These are phyloP conservation scores for Myanophis thanlyinensis DNA, from an alignment of 2,113 vertebrate genomes.

Conservation along the genomic window DNA sequence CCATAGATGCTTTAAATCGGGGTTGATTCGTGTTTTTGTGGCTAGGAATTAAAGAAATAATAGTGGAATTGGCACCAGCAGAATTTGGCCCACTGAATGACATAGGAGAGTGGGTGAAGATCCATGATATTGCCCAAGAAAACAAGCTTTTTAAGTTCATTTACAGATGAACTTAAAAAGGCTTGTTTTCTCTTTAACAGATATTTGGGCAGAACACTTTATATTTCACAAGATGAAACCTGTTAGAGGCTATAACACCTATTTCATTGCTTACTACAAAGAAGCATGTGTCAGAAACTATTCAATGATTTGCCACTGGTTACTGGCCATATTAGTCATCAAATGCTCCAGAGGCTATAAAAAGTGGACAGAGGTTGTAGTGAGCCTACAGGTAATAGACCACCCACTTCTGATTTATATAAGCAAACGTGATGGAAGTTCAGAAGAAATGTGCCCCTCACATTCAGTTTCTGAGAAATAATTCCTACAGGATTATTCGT, in stretches of 20 bases:
- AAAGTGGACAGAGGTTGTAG: not conserved
- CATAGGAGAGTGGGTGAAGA: not conserved
- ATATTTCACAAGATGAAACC: not conserved
- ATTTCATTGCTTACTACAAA: not conserved
- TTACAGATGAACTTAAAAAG: too few species aligned
- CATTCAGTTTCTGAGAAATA: too few species aligned
- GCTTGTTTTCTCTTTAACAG: not conserved
- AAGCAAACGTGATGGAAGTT: not conserved
- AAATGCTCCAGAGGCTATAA: not conserved
- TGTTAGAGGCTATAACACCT: not conserved
- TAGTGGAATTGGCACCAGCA: not conserved
- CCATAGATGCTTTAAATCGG: not conserved
- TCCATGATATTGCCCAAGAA: not conserved
- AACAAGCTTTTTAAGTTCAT: not conserved
- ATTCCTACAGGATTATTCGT: not conserved
- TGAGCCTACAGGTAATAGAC: not conserved
- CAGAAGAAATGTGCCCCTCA: not conserved
- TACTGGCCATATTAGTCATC: not conserved
- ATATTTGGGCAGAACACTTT: not conserved
- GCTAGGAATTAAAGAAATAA: not conserved
- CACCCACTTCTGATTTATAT: not conserved
- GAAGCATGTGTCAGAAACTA: not conserved
- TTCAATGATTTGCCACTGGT: not conserved
- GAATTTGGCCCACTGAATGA: not conserved
- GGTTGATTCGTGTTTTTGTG: not conserved